Evolutionary conservation across 2,888 invertebrate genomes (phyloP).

Genomic region (Dendrolimus houi): DNA sequence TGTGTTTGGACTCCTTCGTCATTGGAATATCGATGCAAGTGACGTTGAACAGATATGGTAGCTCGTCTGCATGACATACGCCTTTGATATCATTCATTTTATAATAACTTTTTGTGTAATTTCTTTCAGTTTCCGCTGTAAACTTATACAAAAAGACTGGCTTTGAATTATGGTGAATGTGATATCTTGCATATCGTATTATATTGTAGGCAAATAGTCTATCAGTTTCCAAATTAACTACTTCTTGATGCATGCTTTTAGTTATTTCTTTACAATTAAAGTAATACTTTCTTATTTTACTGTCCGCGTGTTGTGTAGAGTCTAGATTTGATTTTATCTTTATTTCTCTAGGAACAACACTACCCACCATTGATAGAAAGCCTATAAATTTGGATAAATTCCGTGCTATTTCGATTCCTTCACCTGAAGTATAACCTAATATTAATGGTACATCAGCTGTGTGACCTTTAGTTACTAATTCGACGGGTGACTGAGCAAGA

Average conservation of each 20-base stretch:
- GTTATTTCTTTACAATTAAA: constrained; percentile 39
- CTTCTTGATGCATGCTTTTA: constrained; percentile 34
- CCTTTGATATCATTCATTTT: constrained; percentile 47
- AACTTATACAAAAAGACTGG: constrained; percentile 58
- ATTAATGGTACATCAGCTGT: constrained; percentile 53
- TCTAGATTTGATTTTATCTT: constrained; percentile 42
- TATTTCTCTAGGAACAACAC: constrained; percentile 57
- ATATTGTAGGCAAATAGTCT: constrained; percentile 52
- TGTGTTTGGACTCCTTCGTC: constrained; percentile 37
- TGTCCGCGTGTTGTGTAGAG: constrained; percentile 30
- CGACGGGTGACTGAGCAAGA: constrained; percentile 37
- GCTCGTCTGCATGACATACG: constrained; percentile 61
- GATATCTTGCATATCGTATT: constrained; percentile 47
- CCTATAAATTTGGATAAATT: constrained; percentile 29
- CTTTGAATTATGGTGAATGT: constrained; percentile 21
- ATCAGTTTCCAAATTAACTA: constrained; percentile 46
- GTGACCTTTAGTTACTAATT: constrained; percentile 37
- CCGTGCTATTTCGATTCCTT: constrained; percentile 60
- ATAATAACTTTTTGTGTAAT: constrained; percentile 48
- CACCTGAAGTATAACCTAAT: constrained; percentile 58
- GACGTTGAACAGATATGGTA: constrained; percentile 53
- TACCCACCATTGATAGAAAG: constrained; percentile 33
- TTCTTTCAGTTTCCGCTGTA: constrained; percentile 53
- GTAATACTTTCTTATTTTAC: constrained; percentile 48
- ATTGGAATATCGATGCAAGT: constrained; percentile 50